Percentiles rank a stretch among this genome's conserved stretches.
Conservation (phyloP, 2,113 vertebrate species). For the Pyxicephalus adspersus region DNA sequence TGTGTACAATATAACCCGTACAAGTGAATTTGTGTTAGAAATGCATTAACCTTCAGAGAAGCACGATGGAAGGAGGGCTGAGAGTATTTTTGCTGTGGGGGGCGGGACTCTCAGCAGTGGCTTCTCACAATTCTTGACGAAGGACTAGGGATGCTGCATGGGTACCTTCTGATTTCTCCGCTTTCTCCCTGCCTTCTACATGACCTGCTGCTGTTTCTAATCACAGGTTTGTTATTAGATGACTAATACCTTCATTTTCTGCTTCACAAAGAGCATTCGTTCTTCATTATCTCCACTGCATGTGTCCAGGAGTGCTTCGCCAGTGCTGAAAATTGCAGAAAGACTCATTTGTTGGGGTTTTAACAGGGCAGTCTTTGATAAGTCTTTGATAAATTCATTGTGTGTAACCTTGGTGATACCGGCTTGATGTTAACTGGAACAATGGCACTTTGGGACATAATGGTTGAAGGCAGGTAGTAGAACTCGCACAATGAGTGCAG, state of each 20-base stretch:
- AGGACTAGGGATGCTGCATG: slow-evolving; percentile 44
- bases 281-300: slow-evolving; percentile 20
- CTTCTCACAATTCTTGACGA: slow-evolving; percentile 42
- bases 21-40: slow-evolving; percentile 43
- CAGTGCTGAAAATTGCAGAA: not conserved
- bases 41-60: slow-evolving; percentile 50
- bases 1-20: slow-evolving; percentile 25
- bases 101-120: slow-evolving; percentile 34
- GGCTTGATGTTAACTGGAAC: not conserved
- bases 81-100: slow-evolving; percentile 42
- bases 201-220: slow-evolving; percentile 31
- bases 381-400: slow-evolving; percentile 32
- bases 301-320: slow-evolving; percentile 1
- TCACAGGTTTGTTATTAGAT: slow-evolving; percentile 44
- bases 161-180: slow-evolving; percentile 29
- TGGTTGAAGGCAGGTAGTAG: not conserved
- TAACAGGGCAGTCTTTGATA: slow-evolving; percentile 24
- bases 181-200: slow-evolving; percentile 20
- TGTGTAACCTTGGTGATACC: slow-evolving; percentile 35
- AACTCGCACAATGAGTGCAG: not conserved
- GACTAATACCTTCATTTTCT: slow-evolving; percentile 24
- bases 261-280: slow-evolving; percentile 18
- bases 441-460: not conserved
- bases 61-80: slow-evolving; percentile 31
- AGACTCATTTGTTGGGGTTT: slow-evolving; percentile 24